Evolutionary conservation across 2,888 invertebrate species (phyloP), one percentile per base, ranked within the genome.

Genomic region (Ischnura elegans): DNA sequence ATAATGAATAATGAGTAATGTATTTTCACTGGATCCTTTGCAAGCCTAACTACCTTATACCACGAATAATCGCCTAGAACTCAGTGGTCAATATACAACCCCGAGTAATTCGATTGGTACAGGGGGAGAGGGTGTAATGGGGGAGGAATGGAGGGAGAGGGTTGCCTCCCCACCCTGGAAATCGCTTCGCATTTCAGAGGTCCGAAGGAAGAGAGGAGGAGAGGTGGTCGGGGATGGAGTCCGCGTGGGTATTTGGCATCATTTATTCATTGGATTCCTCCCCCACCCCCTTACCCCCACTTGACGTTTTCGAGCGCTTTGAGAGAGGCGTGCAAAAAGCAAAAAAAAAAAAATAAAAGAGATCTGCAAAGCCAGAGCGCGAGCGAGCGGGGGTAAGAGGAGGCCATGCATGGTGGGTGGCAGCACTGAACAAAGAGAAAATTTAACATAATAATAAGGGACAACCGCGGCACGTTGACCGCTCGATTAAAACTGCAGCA

Each of bases 391-490:
- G 25, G 90, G 21, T 47, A 42, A n/a, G 43, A 36, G 19, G 51
- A 51, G 55, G 21, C 16, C n/a, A 19, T 36, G 87, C 21, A 19
- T 6, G 8, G 13, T 2, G 29, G 51, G 16, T 25, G 29, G 10
- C n/a, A n/a, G 86, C 43, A 3, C n/a, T n/a, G 86, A 86, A 43
- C 86, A 46, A 43, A 86, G 86, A 86, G 86, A 46, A 45, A 86
- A 86, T 43, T 86, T 86, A 43, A 46, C 86, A 46, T 86, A 46
- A 86, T 43, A n/a, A 46, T 86, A 76, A 76, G 76, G 36, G 76
- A 76, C 76, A 76, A 36, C 76, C 76, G 76, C 76, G 76, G 76
- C 36, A 36, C n/a, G 76, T 76, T 76, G 76, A 76, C 76, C 76
- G 76, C 76, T 76, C 76, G 76, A 36, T 76, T 76, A 76, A 76